phyloP scores from a whole-genome alignment of 2,888 invertebrate genomes.

The Lepetodrilus schrolli region DNA sequence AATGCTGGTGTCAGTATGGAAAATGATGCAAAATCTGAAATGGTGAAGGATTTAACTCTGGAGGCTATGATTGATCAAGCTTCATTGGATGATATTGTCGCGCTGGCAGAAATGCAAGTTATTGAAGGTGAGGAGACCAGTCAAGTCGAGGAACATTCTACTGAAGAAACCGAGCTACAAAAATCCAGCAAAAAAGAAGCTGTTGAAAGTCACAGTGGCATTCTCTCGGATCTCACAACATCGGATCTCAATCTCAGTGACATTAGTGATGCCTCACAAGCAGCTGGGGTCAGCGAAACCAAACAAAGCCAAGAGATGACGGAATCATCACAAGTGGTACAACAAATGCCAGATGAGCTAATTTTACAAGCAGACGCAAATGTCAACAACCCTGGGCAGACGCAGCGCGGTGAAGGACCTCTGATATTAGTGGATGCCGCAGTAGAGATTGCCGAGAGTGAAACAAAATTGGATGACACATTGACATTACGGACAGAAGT shows the following conservation, averaged over 20 bases:
- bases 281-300: slow-evolving; percentile 8
- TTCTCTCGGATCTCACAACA: not conserved
- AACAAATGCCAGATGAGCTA: not conserved
- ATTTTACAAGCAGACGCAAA: slow-evolving; percentile 16
- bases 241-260: not conserved
- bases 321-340: not conserved
- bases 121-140: slow-evolving; percentile 10
- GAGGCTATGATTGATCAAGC: not conserved
- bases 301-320: not conserved
- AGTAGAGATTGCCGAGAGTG: slow-evolving; percentile 19
- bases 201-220: not conserved
- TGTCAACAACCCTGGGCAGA: not conserved
- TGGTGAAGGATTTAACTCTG: not conserved
- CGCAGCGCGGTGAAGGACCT: not conserved
- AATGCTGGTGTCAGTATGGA: not conserved
- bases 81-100: not conserved
- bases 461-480: not conserved
- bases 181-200: not conserved
- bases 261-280: not conserved
- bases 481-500: not conserved
- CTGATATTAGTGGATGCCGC: not conserved
- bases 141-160: not conserved
- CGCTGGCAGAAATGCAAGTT: not conserved
- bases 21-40: not conserved
- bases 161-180: not conserved